phyloP scores from a whole-genome alignment of 2,797 vertebrate species.

The Brachyalestes nurse region DNA sequence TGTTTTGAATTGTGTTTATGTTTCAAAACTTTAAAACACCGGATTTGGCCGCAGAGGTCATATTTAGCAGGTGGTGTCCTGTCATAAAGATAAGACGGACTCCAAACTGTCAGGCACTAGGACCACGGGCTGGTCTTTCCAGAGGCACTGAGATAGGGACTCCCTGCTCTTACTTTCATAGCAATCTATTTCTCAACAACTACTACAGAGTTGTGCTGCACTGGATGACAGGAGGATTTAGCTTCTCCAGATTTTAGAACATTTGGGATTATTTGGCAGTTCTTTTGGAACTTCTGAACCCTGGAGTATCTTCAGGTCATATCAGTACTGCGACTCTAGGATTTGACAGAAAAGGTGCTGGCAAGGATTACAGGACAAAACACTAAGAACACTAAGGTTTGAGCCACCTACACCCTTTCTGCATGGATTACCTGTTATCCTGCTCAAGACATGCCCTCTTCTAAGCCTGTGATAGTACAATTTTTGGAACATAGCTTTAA shows the following conservation, averaged over 20 bases:
- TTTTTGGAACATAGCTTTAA: not conserved
- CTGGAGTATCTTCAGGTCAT: conserved; percentile 40
- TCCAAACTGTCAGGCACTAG: conserved; percentile 72
- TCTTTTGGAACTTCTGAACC: conserved; percentile 58
- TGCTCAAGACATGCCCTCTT: not conserved
- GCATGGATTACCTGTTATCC: not conserved
- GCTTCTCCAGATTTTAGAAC: conserved; percentile 43
- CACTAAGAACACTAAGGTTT: conserved; percentile 49
- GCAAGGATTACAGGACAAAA: conserved; percentile 14
- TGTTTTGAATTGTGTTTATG: not conserved
- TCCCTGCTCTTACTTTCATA: conserved; percentile 73
- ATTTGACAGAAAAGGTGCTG: conserved; percentile 35
- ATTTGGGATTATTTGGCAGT: conserved; percentile 58
- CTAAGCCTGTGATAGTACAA: not conserved
- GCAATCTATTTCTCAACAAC: conserved; percentile 79
- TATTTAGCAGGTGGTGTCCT: not conserved
- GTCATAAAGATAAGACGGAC: not conserved
- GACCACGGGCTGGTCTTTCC: conserved; percentile 68
- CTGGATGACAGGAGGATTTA: conserved; percentile 61
- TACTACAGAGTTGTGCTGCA: conserved; percentile 67
- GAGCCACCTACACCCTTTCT: not conserved
- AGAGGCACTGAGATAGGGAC: conserved; percentile 62
- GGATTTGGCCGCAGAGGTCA: not conserved
- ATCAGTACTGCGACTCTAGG: conserved; percentile 30
- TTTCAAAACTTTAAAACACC: not conserved